Conservation (phyloP, 2,113 vertebrate species). For the Alosa alosa region DNA sequence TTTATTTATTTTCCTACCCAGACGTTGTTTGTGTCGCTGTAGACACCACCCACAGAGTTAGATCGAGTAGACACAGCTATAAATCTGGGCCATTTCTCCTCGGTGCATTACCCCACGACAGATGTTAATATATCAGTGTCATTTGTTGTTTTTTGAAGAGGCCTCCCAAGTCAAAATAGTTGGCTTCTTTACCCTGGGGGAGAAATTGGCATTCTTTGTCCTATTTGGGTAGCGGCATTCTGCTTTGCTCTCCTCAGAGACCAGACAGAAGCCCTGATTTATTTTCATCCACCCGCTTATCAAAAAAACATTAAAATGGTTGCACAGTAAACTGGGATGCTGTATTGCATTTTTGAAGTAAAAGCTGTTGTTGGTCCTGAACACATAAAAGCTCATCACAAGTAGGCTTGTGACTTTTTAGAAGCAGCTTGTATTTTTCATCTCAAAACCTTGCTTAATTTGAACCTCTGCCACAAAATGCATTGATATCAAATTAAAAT, state of each 20-base stretch:
- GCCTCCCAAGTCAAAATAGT: slow-evolving; percentile 15
- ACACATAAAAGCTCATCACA: background rate
- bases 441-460: background rate
- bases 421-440: background rate
- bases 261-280: slow-evolving; percentile 5
- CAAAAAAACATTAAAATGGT: background rate
- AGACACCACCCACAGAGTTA: slow-evolving; percentile 11
- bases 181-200: slow-evolving; percentile 12
- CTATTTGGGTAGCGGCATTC: slow-evolving; percentile 10
- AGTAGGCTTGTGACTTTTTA: background rate
- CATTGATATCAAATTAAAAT: too few relatives aligned
- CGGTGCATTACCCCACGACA: background rate
- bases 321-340: background rate
- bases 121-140: slow-evolving; percentile 8
- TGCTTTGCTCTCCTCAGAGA: slow-evolving; percentile 1
- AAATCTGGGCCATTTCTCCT: background rate
- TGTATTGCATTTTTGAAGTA: background rate
- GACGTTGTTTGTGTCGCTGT: background rate
- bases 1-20: background rate
- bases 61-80: background rate
- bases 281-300: background rate
- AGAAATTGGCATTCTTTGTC: slow-evolving; percentile 17
- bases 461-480: too few relatives aligned
- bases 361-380: background rate
- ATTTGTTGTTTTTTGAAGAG: slow-evolving; percentile 24